A percentile compares a stretch with the other conserved stretches of the same genome.
Conservation (phyloP, 1,140 invertebrate genomes). For the Lepidurus arcticus region DNA sequence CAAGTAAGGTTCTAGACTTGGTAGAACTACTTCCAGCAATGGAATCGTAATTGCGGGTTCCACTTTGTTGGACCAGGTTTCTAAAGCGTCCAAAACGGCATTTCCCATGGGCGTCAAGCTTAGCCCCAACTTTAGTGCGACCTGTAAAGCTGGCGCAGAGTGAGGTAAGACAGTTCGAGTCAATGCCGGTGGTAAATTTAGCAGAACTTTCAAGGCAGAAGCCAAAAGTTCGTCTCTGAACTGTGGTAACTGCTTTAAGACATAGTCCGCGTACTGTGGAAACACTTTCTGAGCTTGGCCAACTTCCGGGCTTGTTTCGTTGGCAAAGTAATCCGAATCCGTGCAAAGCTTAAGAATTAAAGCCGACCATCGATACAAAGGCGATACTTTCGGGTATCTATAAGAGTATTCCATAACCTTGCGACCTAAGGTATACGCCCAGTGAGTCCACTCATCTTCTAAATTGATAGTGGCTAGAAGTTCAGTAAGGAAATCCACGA, state of each 20-base stretch:
- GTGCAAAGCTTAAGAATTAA: not conserved
- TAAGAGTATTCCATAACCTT: conserved; percentile 5
- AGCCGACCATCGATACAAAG: not conserved
- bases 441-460: not conserved
- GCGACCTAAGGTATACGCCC: not conserved
- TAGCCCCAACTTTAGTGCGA: not conserved
- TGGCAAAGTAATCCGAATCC: not conserved
- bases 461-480: not conserved
- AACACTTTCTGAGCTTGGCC: not conserved
- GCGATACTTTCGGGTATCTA: not conserved
- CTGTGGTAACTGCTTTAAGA: not conserved
- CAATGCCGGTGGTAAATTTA: not conserved
- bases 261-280: not conserved
- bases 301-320: not conserved
- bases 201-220: not conserved
- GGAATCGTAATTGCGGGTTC: not conserved
- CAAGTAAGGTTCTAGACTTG: not conserved
- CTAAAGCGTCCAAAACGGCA: not conserved
- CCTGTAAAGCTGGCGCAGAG: not conserved
- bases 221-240: not conserved
- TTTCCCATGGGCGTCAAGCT: not conserved
- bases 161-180: not conserved
- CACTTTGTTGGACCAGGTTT: not conserved
- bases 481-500: not conserved
- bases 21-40: not conserved